Evolutionary conservation across 1,140 invertebrate genomes (phyloP).

Genomic region (Octopus sinensis): DNA sequence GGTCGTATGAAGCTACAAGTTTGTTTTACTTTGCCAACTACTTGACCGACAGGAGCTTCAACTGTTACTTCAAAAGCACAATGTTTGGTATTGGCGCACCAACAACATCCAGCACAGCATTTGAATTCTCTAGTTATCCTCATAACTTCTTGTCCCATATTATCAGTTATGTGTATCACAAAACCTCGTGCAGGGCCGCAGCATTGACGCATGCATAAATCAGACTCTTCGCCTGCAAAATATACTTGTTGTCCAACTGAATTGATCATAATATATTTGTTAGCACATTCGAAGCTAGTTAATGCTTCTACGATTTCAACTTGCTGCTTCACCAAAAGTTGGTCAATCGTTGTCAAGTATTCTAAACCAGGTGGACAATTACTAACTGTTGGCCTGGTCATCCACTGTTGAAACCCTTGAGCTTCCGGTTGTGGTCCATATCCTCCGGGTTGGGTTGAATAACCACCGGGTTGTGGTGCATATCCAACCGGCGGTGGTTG

Average conservation of each 20-base stretch:
- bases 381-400: background rate
- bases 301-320: slow-evolving; percentile 47
- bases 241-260: background rate
- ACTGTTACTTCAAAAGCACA: slow-evolving; percentile 38
- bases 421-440: too few relatives aligned
- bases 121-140: background rate
- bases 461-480: too few relatives aligned
- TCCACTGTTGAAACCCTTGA: background rate
- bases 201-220: background rate
- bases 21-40: slow-evolving; percentile 78
- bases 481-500: too few relatives aligned
- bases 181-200: background rate
- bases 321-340: slow-evolving; percentile 80
- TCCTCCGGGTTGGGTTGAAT: too few relatives aligned
- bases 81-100: background rate
- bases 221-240: background rate
- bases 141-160: background rate
- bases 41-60: slow-evolving; percentile 55
- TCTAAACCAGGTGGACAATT: slow-evolving; percentile 81
- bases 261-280: background rate
- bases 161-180: background rate
- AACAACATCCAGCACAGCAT: background rate
- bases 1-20: slow-evolving; percentile 76
- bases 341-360: slow-evolving; percentile 86
- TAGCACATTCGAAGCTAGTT: background rate